These are phyloP conservation scores for Alces alces DNA, from an alignment of 2,113 vertebrate species.

Conservation along the genomic window DNA sequence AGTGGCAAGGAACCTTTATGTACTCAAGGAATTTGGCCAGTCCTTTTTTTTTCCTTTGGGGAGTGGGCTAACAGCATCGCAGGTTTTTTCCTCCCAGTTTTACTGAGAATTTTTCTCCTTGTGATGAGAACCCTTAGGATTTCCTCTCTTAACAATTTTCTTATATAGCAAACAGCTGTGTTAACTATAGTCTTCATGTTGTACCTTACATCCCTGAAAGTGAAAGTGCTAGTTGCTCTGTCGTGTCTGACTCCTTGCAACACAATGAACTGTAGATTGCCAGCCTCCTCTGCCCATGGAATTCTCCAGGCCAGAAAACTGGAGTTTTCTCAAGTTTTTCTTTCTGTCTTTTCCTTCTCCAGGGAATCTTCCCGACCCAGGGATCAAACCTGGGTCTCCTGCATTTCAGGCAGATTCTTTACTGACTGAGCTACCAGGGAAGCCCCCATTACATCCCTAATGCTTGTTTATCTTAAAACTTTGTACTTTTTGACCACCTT, in stretches of 20 bases:
- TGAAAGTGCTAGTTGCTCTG: not conserved
- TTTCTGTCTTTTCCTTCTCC: not conserved
- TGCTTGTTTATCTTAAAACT: not conserved
- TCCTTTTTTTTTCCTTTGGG: not conserved
- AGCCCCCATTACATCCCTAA: not conserved
- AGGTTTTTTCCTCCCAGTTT: not conserved
- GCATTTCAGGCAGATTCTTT: not conserved
- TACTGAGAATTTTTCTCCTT: not conserved
- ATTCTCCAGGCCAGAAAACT: not conserved
- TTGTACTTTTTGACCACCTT: not conserved
- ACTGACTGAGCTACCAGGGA: not conserved
- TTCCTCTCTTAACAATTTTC: not conserved
- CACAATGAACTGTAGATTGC: not conserved
- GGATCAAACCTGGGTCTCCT: not conserved
- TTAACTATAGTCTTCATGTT: not conserved
- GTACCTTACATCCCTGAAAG: not conserved
- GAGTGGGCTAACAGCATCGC: not conserved
- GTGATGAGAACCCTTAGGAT: not conserved
- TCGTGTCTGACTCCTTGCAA: not conserved
- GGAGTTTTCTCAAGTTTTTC: not conserved
- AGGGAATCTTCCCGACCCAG: not conserved
- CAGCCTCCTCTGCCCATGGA: not conserved
- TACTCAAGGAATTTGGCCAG: constrained; percentile 52
- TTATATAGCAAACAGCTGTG: fast-evolving
- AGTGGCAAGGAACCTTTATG: constrained; percentile 50